These are phyloP conservation scores for Muscicapa comitata DNA, from an alignment of 2,797 vertebrate genomes.

Conservation along the genomic window DNA sequence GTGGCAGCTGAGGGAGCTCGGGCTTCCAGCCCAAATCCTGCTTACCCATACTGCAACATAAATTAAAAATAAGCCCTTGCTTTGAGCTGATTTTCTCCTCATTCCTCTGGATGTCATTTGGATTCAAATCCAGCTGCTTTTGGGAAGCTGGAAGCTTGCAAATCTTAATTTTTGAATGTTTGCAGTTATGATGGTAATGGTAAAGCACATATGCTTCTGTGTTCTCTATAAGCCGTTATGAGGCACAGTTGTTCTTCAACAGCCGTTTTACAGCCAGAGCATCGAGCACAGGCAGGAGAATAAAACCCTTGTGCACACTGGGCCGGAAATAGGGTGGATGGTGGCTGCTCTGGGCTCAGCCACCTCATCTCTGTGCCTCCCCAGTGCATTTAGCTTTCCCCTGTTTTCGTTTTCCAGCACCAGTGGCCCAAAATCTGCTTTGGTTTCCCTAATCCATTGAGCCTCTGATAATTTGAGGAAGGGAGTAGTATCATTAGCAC, in stretches of 20 bases:
- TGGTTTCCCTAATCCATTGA: neutral
- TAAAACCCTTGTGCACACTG: neutral
- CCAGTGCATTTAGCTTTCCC: neutral
- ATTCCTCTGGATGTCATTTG: conserved; percentile 11
- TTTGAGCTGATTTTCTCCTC: conserved; percentile 13
- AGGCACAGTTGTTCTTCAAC: conserved; percentile 19
- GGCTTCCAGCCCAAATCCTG: neutral
- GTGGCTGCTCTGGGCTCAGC: neutral
- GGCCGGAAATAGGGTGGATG: neutral
- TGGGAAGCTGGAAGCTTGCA: conserved; percentile 9
- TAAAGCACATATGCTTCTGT: conserved; percentile 42
- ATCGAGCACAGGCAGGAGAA: neutral
- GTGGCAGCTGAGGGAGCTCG: neutral
- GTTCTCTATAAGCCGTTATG: neutral
- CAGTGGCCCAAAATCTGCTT: neutral
- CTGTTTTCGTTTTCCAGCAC: neutral
- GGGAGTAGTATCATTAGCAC: neutral
- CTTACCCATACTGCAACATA: neutral
- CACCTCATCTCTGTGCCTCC: neutral
- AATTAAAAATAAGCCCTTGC: conserved; percentile 18
- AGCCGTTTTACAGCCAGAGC: neutral
- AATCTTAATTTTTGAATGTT: conserved; percentile 19
- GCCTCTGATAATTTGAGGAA: neutral
- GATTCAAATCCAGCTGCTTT: neutral
- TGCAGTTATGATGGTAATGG: conserved; percentile 30